These are phyloP conservation scores for Mungos mungo DNA, from an alignment of 2,113 vertebrate species.

Conservation along the genomic window DNA sequence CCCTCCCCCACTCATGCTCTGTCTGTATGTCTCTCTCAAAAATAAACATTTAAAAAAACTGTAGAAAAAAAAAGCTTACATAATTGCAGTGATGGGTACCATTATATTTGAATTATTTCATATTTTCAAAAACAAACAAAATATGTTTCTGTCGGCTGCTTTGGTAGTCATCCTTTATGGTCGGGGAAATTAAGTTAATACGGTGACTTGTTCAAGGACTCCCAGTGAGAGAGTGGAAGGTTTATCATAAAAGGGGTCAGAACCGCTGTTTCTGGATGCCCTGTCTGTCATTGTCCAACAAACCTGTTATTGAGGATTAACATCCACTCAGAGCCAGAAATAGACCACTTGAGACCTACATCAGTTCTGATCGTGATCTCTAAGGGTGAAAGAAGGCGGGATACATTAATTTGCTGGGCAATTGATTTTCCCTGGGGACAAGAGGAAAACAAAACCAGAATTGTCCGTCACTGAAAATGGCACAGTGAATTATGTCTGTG, in stretches of 20 bases:
- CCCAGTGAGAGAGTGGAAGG: background rate
- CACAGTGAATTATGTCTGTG: slow-evolving; percentile 54
- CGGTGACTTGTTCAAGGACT: background rate
- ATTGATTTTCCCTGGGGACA: slow-evolving; percentile 64
- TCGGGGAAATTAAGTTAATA: background rate
- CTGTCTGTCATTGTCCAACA: background rate
- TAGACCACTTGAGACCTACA: slow-evolving; percentile 9
- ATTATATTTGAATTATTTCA: background rate
- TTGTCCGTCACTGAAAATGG: background rate
- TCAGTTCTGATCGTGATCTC: slow-evolving; percentile 43
- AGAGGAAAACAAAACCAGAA: slow-evolving; percentile 56
- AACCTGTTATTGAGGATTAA: slow-evolving; percentile 26
- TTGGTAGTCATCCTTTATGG: background rate
- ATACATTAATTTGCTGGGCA: slow-evolving; percentile 49
- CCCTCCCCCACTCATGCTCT: too few relatives aligned
- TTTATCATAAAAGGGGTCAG: background rate
- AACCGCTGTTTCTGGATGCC: background rate
- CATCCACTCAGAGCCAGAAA: slow-evolving; percentile 9
- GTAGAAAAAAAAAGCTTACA: too few relatives aligned
- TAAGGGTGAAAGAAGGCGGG: slow-evolving; percentile 47
- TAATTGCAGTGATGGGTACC: background rate
- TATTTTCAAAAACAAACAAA: background rate
- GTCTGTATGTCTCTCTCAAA: too few relatives aligned
- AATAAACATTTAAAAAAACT: too few relatives aligned
- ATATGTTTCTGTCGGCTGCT: background rate